Evolutionary conservation across 2,113 vertebrate genomes (phyloP).

Genomic region (Syngnathus typhle): DNA sequence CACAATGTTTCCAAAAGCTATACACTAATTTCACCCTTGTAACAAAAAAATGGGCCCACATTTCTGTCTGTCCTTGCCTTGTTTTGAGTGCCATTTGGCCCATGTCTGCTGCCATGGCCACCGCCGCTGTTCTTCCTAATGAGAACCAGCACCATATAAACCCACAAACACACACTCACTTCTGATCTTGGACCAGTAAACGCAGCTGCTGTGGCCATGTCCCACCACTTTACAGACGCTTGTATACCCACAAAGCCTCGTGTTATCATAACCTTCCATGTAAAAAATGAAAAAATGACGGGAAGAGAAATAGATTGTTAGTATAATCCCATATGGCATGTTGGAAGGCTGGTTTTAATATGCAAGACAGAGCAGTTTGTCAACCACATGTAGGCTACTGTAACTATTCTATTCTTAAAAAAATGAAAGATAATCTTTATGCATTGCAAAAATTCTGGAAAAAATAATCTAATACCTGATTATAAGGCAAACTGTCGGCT

Average conservation of each 20-base stretch:
- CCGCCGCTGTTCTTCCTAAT: constrained; percentile 46
- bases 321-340: constrained; percentile 29
- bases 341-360: constrained; percentile 43
- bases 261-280: constrained; percentile 61
- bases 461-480: no score
- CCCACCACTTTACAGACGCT: constrained; percentile 51
- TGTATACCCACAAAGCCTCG: constrained; percentile 35
- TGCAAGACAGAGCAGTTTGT: constrained; percentile 35
- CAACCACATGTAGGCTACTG: constrained; percentile 51
- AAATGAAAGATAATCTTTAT: not conserved
- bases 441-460: no score
- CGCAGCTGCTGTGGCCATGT: constrained; percentile 45
- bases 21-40: not conserved
- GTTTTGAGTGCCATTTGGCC: constrained; percentile 21
- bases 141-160: constrained; percentile 66
- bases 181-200: constrained; percentile 69
- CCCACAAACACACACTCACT: constrained; percentile 52
- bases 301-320: constrained; percentile 10
- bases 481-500: no score
- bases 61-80: constrained; percentile 7
- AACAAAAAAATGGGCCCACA: constrained; percentile 7
- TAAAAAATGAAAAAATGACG: constrained; percentile 22
- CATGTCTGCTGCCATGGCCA: constrained; percentile 12
- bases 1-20: not conserved
- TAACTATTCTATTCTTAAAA: constrained; percentile 25